Base-by-base conservation (phyloP, 1,140 invertebrate genomes). In the Pissodes strobi region DNA sequence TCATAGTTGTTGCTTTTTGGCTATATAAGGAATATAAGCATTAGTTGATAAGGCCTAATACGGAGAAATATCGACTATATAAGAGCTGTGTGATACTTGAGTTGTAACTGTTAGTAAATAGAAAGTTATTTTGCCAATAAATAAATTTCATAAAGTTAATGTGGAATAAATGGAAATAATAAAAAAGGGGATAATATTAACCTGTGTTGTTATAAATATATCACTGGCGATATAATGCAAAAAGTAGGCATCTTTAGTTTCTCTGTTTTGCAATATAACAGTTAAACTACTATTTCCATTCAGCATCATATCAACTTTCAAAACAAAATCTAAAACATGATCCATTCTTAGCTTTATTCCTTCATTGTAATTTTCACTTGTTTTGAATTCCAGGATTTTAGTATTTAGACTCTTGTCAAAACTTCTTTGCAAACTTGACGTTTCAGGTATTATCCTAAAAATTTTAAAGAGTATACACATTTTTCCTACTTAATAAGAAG, bases 201-300 rank as follows among this genome's bases (percentile, higher is more conserved):
- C 89, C 76, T 89, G 86, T 49, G 86, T 83, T 64, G 85, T 83
- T 41, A 97, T 87, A 25, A 91, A 74, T 52, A 87, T 78, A 72
- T 87, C 87, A 60, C 85, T 89, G 22, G 88, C 87, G 25, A 93
- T 86, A 77, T 96, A 96, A 80, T 95, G 91, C 37, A 96, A 76
- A 78, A 87, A 87, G 74, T 91, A 93, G 22, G 79, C 83, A 63
- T 90, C 88, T 68, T 88, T 87, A 49, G 85, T 89, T 59, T 93
- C 91, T 51, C 87, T 86, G 67, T 90, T 88, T 75, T 93, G 88
- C 43, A 95, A 76, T 6, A 84, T 82, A 3, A 95, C 84, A 30
- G 87, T 91, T 13, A 96, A 79, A 67, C 89, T 93, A 18, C 90
- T 90, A 80, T 95, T 95, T 0, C 85, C 82, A 64, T 85, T 86